phyloP scores from a whole-genome alignment of 2,113 vertebrate genomes.

The Menura novaehollandiae region DNA sequence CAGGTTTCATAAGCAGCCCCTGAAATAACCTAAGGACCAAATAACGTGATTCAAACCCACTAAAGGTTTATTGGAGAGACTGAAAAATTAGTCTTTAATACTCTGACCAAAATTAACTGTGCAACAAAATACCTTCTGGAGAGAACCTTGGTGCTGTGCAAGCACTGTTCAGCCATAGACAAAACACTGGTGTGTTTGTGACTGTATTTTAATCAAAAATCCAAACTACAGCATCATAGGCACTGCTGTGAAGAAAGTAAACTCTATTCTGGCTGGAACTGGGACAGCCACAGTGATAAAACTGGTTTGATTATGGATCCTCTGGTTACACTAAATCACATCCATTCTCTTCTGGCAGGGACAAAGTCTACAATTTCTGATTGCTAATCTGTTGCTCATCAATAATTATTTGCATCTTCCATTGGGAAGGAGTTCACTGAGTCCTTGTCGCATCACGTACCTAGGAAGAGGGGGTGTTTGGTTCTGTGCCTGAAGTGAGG shows the following conservation, averaged over 20 bases:
- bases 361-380: not conserved
- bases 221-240: not conserved
- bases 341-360: not conserved
- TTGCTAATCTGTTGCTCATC: not conserved
- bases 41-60: accelerated
- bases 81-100: not conserved
- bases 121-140: not conserved
- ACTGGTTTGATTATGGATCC: not conserved
- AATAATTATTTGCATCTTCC: not conserved
- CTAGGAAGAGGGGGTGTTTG: not conserved
- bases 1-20: not conserved
- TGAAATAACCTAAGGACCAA: not conserved
- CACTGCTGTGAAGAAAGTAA: not conserved
- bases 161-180: not conserved
- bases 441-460: accelerated
- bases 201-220: not conserved
- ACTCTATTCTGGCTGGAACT: not conserved
- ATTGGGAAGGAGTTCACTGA: not conserved
- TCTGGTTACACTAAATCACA: not conserved
- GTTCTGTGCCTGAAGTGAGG: not conserved
- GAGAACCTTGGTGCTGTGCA: not conserved
- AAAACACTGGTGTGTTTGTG: not conserved
- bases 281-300: not conserved
- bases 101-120: not conserved
- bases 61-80: not conserved